phyloP scores from a whole-genome alignment of 2,113 vertebrate genomes.

The Trematomus loennbergii region DNA sequence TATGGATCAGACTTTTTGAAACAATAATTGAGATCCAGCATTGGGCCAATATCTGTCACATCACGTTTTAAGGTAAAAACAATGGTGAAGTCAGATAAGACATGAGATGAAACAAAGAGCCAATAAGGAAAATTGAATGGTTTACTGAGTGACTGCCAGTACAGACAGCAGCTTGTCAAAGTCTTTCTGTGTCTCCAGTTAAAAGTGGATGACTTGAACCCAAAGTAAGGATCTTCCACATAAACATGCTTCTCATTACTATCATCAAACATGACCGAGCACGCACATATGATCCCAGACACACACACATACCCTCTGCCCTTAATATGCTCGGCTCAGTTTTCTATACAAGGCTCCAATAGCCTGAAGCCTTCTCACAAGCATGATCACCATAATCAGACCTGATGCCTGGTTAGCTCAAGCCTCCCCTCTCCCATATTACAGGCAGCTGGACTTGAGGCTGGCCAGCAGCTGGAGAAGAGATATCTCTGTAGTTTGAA shows the following conservation, averaged over 20 bases:
- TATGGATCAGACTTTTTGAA: background rate
- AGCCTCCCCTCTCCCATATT: conserved; percentile 80
- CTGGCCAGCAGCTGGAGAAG: conserved; percentile 61
- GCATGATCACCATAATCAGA: conserved; percentile 92
- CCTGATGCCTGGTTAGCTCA: conserved; percentile 88
- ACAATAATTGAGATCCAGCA: background rate
- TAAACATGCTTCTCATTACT: conserved; percentile 9
- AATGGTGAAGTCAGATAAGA: background rate
- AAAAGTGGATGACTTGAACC: background rate
- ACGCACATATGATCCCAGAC: conserved; percentile 17
- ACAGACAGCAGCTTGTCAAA: background rate
- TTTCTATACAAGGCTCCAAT: conserved; percentile 76
- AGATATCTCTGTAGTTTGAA: conserved; percentile 17
- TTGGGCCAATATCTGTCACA: background rate
- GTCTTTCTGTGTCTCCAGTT: background rate
- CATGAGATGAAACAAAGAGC: too few species aligned
- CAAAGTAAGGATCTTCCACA: background rate
- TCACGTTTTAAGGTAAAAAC: background rate
- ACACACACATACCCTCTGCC: conserved; percentile 15
- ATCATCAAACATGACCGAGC: conserved; percentile 18
- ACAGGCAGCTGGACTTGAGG: conserved; percentile 86
- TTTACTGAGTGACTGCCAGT: background rate
- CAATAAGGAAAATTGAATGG: background rate
- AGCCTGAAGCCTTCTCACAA: conserved; percentile 84
- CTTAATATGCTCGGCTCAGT: conserved; percentile 36